A percentile compares a stretch with the other conserved stretches of the same genome.
phyloP scores from a whole-genome alignment of 2,797 vertebrate genomes.

The Sebastes matsubarae region DNA sequence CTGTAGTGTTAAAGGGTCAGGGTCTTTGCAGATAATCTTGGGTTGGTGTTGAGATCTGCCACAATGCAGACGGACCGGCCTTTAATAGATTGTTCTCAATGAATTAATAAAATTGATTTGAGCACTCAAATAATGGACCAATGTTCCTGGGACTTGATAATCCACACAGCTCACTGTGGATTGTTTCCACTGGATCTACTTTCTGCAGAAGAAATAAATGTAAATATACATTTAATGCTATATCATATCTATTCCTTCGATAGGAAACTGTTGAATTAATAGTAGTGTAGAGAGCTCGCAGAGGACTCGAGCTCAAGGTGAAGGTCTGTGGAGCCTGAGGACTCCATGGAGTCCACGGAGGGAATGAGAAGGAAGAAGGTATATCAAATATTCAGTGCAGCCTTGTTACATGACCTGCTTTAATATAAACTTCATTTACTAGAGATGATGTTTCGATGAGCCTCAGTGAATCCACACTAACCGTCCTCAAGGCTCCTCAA shows the following conservation, averaged over 20 bases:
- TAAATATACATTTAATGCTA: neutral
- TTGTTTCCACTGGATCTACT: neutral
- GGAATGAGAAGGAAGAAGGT: neutral
- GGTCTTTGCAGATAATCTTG: neutral
- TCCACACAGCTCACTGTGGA: neutral
- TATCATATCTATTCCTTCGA: neutral
- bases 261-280: neutral
- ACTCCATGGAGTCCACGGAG: neutral
- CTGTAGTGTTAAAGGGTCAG: neutral
- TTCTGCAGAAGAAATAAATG: too few species aligned
- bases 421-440: neutral
- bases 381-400: too few species aligned
- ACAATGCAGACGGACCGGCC: neutral
- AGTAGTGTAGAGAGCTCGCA: too few species aligned
- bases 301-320: too few species aligned
- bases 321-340: neutral
- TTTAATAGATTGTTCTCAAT: neutral
- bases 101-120: neutral
- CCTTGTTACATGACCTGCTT: neutral
- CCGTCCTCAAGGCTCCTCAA: neutral
- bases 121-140: neutral
- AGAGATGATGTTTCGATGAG: neutral
- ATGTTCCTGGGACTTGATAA: neutral
- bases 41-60: neutral
- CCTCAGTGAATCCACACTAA: neutral